Percentiles rank a stretch among this genome's conserved stretches.
Conservation (phyloP, 1,140 invertebrate genomes). For the Physella acuta region DNA sequence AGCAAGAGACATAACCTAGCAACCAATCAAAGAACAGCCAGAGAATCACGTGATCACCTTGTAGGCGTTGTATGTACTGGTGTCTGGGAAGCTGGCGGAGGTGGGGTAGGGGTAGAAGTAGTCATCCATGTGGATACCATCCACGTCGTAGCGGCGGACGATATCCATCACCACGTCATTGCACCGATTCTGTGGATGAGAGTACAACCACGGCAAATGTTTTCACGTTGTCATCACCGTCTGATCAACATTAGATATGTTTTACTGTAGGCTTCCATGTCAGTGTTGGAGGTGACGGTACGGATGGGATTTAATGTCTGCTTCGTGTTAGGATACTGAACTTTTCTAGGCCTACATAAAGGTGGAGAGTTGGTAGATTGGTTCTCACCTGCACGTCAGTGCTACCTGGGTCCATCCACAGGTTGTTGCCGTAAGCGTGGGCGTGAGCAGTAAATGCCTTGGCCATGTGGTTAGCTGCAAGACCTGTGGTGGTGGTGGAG, state of each 20-base stretch:
- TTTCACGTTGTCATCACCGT: too few species aligned
- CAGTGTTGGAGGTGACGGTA: too few species aligned
- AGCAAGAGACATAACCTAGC: too few species aligned
- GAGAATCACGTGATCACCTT: constrained; percentile 3
- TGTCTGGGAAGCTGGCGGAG: constrained; percentile 44
- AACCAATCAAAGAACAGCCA: too few species aligned
- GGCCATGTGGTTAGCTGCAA: constrained; percentile 50
- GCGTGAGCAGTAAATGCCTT: constrained; percentile 41
- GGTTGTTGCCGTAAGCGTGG: constrained; percentile 43
- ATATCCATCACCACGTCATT: constrained; percentile 46
- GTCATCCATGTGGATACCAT: constrained; percentile 56
- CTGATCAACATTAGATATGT: too few species aligned
- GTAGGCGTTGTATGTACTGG: constrained; percentile 44
- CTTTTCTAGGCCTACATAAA: neutral
- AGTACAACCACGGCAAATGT: too few species aligned
- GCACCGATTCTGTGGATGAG: constrained; percentile 5
- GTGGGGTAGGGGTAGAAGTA: constrained; percentile 58
- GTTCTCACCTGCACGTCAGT: constrained; percentile 38
- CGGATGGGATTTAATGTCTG: too few species aligned
- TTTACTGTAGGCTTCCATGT: too few species aligned
- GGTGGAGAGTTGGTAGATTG: constrained; percentile 2
- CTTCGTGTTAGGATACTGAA: too few species aligned
- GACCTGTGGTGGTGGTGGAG: constrained; percentile 31
- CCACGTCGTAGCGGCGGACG: constrained; percentile 49
- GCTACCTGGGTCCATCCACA: constrained; percentile 55